These are phyloP conservation scores for Porites evermanni DNA, from an alignment of 92 coral and sea anemone genomes.

Conservation along the genomic window DNA sequence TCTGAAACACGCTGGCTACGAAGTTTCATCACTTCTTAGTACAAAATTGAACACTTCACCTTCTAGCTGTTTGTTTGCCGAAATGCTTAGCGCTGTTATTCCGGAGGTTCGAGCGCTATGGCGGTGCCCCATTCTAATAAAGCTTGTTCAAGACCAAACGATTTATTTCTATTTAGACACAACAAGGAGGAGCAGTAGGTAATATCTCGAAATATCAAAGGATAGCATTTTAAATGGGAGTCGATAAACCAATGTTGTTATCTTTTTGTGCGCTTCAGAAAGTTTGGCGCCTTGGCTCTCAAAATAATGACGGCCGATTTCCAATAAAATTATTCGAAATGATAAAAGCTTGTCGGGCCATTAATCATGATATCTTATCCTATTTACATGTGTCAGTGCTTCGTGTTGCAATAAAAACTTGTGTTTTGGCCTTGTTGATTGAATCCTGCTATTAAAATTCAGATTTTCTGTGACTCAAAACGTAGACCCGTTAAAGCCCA, in stretches of 20 bases:
- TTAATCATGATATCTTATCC: slow-evolving; percentile 44
- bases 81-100: neutral
- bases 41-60: neutral
- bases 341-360: slow-evolving; percentile 78
- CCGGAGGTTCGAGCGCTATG: neutral
- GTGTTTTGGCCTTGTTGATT: slow-evolving; percentile 22
- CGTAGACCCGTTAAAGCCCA: neutral
- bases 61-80: neutral
- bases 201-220: slow-evolving; percentile 67
- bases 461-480: neutral
- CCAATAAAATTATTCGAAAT: slow-evolving; percentile 77
- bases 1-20: slow-evolving; percentile 46
- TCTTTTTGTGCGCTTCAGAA: slow-evolving; percentile 74
- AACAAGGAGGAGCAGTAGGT: slow-evolving; percentile 61
- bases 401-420: slow-evolving; percentile 6
- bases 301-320: slow-evolving; percentile 80
- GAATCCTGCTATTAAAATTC: slow-evolving; percentile 20
- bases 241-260: slow-evolving; percentile 78
- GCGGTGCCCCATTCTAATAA: neutral
- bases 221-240: slow-evolving; percentile 74
- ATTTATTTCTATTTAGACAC: slow-evolving; percentile 69
- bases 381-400: slow-evolving; percentile 49
- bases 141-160: slow-evolving; percentile 53
- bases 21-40: neutral
- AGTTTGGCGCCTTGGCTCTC: slow-evolving; percentile 88